Percentiles rank a stretch among this genome's conserved stretches.
These are phyloP conservation scores for Eptatretus burgeri DNA, from an alignment of 2,113 vertebrate species.

Conservation along the genomic window DNA sequence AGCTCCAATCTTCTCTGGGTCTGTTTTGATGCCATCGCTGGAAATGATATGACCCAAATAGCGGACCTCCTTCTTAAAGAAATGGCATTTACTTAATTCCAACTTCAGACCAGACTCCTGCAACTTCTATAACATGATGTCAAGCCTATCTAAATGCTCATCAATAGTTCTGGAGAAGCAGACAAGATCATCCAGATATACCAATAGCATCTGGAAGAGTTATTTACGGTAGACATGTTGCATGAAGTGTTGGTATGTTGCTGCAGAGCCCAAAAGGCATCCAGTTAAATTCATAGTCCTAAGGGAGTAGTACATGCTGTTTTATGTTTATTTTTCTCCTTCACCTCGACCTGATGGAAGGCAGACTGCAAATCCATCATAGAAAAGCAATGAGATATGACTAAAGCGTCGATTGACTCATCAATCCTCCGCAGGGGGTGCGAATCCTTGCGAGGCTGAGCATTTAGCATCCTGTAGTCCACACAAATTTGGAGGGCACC, in stretches of 20 bases:
- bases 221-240: conserved; percentile 10
- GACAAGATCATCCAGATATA: conserved; percentile 10
- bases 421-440: conserved; percentile 10
- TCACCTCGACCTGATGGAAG: conserved; percentile 11
- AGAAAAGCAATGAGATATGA: conserved; percentile 8
- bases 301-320: conserved; percentile 8
- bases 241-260: conserved; percentile 2
- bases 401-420: conserved; percentile 10
- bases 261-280: conserved; percentile 9
- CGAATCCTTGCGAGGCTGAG: conserved; percentile 9
- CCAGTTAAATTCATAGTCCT: neutral
- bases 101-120: neutral
- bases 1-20: too few relatives aligned
- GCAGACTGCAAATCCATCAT: conserved; percentile 9
- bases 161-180: conserved; percentile 7
- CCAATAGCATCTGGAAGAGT: conserved; percentile 6
- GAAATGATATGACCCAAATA: neutral
- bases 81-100: neutral
- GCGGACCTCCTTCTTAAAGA: neutral
- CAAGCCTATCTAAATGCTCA: conserved; percentile 5
- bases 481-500: conserved; percentile 9
- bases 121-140: neutral
- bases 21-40: too few relatives aligned
- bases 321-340: conserved; percentile 4
- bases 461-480: conserved; percentile 10